Evolutionary conservation across 2,888 invertebrate species (phyloP).

Genomic region (Rotaria sp.): DNA sequence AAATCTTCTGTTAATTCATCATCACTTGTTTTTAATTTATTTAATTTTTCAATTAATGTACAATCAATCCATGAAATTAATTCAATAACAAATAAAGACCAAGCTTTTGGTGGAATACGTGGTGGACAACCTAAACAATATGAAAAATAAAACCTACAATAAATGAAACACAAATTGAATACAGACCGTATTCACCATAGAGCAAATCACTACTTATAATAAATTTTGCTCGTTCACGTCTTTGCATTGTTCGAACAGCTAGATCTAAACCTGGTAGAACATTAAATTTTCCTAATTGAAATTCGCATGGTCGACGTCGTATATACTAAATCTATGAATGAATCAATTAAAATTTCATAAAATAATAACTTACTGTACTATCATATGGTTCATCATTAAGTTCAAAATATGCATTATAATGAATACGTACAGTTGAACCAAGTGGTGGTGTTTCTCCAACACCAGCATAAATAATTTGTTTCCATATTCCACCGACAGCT

Average conservation of each 20-base stretch:
- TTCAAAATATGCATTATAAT: conserved; percentile 69
- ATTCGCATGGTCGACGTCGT: conserved; percentile 53
- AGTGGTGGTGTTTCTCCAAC: background rate
- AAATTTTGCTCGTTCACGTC: conserved; percentile 72
- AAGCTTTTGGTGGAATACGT: conserved; percentile 63
- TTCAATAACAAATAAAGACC: conserved; percentile 35
- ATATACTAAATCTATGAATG: conserved; percentile 48
- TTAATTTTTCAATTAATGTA: background rate
- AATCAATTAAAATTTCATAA: background rate
- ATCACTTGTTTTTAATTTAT: background rate
- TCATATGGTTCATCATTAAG: conserved; percentile 68
- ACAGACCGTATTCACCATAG: conserved; percentile 60
- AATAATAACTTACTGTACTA: conserved; percentile 55
- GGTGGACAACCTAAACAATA: conserved; percentile 66
- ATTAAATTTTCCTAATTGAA: conserved; percentile 39
- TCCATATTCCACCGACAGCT: background rate
- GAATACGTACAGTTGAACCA: conserved; percentile 52
- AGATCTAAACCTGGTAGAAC: conserved; percentile 43
- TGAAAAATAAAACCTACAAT: background rate
- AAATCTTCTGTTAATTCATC: background rate
- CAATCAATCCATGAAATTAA: conserved; percentile 35
- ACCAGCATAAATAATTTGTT: background rate
- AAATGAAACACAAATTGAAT: background rate
- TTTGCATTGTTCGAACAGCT: conserved; percentile 64
- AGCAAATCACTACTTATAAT: conserved; percentile 68